Base-by-base conservation (phyloP, 2,888 invertebrate species). In the Microctonus aethiopoides region DNA sequence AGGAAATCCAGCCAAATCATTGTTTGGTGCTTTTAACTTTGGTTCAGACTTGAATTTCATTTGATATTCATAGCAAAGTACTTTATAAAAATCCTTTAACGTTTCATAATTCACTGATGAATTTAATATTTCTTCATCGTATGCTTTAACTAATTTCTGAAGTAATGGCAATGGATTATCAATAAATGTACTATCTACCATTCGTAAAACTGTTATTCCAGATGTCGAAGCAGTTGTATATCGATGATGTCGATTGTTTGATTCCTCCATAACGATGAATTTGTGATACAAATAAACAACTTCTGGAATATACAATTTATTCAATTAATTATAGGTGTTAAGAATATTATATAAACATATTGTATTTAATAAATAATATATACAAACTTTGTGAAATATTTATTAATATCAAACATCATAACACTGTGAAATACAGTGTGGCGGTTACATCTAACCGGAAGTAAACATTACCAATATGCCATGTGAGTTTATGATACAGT, bases 61-160 rank as follows among this genome's bases (percentile, higher is more conserved):
- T 67, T 80, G 77, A 72, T 82, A 83, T 64, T 80, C 76, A 34
- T 81, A 73, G 67, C 79, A 80, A 29, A 83, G 71, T 20, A 81
- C 59, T 60, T 69, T 75, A 16, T 74, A 77, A n/a, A 76, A 75
- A 1, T 67, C 75, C 6, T 80, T 60, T 2, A 81, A 71, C 26
- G 73, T 74, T 32, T 73, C 73, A 1, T 67, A 13, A 60, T 77
- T 57, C 2, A 70, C 54, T 20, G 32, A 62, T 20, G 70, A 59
- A 3, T 62, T 56, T 4, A 11, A 60, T 59, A 79, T 56, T 62
- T 79, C 74, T 13, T 51, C 3, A 20, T 70, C 69, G 16, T 77
- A 80, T 36, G 39, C 13, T 13, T 60, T 63, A 16, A 72, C 11
- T 11, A 76, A 61, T 41, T 75, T 54, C 22, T 64, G 20, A 9